These are phyloP conservation scores for Coregonus sp. DNA, from an alignment of 2,797 vertebrate genomes.

Conservation along the genomic window DNA sequence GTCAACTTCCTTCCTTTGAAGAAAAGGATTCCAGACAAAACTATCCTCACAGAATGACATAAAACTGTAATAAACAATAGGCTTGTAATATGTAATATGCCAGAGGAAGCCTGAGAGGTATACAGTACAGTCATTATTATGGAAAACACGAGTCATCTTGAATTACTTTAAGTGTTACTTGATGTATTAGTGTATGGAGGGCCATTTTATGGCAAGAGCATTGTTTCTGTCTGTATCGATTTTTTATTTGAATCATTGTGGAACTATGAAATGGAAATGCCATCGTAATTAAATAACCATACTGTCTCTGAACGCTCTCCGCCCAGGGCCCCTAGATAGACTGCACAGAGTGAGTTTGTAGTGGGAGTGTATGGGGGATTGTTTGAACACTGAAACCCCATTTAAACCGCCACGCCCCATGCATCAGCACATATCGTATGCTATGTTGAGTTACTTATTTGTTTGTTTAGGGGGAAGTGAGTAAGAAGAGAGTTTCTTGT, in stretches of 20 bases:
- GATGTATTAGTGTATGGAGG: slow-evolving; percentile 42
- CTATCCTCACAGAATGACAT: background rate
- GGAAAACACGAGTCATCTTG: slow-evolving; percentile 48
- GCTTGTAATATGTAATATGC: background rate
- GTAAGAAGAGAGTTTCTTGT: background rate
- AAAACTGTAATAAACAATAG: background rate
- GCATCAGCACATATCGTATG: background rate
- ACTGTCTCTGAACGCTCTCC: slow-evolving; percentile 9
- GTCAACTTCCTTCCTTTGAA: background rate
- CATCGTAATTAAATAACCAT: slow-evolving; percentile 34
- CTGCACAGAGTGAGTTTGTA: slow-evolving; percentile 3
- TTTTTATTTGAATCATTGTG: slow-evolving; percentile 25
- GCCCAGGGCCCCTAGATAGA: slow-evolving; percentile 25
- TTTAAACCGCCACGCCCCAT: background rate
- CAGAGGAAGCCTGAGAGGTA: slow-evolving; percentile 19
- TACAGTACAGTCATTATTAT: slow-evolving; percentile 27
- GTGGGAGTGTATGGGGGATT: background rate
- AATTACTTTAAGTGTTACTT: slow-evolving; percentile 18
- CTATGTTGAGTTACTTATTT: background rate
- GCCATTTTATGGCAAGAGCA: slow-evolving; percentile 31
- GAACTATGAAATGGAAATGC: slow-evolving; percentile 35
- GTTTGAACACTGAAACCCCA: slow-evolving; percentile 13
- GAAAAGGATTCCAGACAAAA: background rate
- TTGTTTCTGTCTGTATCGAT: slow-evolving; percentile 40
- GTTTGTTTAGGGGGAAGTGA: background rate